Conservation (phyloP, 1,140 invertebrate genomes). For the Cydia amplana region DNA sequence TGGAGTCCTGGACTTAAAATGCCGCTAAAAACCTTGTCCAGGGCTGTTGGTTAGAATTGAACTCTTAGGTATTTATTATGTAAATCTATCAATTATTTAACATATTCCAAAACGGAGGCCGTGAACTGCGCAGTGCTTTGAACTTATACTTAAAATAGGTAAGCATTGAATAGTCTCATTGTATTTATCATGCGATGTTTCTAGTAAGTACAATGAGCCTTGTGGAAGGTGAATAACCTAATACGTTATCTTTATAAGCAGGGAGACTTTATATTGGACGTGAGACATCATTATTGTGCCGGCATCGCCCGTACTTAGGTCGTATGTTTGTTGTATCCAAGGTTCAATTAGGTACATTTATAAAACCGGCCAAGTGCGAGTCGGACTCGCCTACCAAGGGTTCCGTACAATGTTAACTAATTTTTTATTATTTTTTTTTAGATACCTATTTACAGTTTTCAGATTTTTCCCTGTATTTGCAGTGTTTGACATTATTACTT, state of each 20-base stretch:
- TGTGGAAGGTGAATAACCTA: slow-evolving; percentile 57
- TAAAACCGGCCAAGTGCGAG: too few relatives aligned
- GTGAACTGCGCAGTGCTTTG: slow-evolving; percentile 50
- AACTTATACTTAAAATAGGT: slow-evolving; percentile 59
- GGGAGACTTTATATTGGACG: slow-evolving; percentile 58
- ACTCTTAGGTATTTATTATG: too few relatives aligned
- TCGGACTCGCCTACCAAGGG: too few relatives aligned
- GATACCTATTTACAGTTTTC: too few relatives aligned
- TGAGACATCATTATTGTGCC: slow-evolving; percentile 66
- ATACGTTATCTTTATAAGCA: slow-evolving; percentile 58
- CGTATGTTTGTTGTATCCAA: slow-evolving; percentile 42
- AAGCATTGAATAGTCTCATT: slow-evolving; percentile 50
- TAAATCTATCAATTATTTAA: slow-evolving; percentile 8
- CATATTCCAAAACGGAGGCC: slow-evolving; percentile 47
- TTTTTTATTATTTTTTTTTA: too few relatives aligned
- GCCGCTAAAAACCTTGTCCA: too few relatives aligned
- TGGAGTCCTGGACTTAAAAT: too few relatives aligned
- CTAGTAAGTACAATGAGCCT: slow-evolving; percentile 46
- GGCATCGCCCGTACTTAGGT: slow-evolving; percentile 42
- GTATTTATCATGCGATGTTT: slow-evolving; percentile 60
- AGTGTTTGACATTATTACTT: too few relatives aligned
- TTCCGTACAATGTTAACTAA: too few relatives aligned
- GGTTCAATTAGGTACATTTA: neutral
- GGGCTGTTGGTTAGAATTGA: too few relatives aligned
- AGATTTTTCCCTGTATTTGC: too few relatives aligned